These are phyloP conservation scores for Caenorhabditis virilis DNA, from an alignment of 2,888 invertebrate species.

Conservation along the genomic window DNA sequence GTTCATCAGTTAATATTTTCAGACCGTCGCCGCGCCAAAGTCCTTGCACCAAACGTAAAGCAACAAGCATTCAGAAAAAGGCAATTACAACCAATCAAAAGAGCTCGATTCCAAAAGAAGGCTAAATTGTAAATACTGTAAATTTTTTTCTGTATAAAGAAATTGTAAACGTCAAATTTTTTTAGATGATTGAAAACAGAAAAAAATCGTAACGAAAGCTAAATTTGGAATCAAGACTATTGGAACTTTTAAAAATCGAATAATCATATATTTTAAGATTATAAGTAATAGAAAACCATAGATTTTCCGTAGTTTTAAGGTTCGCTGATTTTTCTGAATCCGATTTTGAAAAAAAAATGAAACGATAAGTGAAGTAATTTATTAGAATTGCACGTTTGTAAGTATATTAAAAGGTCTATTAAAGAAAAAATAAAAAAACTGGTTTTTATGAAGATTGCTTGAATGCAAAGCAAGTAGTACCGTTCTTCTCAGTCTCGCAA, in stretches of 20 bases:
- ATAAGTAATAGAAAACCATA: too few relatives aligned
- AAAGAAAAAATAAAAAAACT: background rate
- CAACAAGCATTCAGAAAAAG: constrained; percentile 1
- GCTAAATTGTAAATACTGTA: background rate
- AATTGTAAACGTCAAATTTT: background rate
- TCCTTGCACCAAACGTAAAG: constrained; percentile 8
- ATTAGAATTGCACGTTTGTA: background rate
- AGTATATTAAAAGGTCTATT: background rate
- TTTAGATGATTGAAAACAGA: background rate
- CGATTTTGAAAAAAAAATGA: background rate
- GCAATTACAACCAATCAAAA: constrained; percentile 1
- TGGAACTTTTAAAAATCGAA: too few relatives aligned
- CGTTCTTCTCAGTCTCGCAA: constrained; percentile 54
- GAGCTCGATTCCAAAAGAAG: background rate
- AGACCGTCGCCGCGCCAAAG: constrained; percentile 31
- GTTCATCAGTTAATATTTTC: background rate
- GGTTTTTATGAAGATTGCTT: constrained; percentile 48
- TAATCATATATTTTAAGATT: too few relatives aligned
- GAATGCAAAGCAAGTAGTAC: constrained; percentile 66
- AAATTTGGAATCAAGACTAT: too few relatives aligned
- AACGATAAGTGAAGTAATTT: background rate
- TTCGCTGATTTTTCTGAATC: background rate
- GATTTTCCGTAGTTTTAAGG: too few relatives aligned
- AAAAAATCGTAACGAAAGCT: too few relatives aligned
- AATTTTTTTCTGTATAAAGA: background rate